Conservation (phyloP, 2,888 invertebrate species). For the Drosophila sordidapex region DNA sequence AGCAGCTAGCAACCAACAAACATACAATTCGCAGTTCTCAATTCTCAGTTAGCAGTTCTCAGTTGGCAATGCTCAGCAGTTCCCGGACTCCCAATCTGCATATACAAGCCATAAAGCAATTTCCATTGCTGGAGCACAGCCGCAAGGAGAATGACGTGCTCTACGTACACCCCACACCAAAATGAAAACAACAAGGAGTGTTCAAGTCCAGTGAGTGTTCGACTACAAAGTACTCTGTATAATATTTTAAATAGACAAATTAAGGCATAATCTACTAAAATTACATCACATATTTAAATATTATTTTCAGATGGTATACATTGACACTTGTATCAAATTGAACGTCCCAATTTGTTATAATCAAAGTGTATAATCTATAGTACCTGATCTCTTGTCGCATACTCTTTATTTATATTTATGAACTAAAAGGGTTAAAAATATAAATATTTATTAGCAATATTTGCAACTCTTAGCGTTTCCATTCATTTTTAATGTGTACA, state of each 20-base stretch:
- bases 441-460: neutral
- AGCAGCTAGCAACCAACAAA: slow-evolving; percentile 29
- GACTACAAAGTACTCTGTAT: slow-evolving; percentile 3
- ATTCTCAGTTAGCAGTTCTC: slow-evolving; percentile 30
- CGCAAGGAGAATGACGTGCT: slow-evolving; percentile 50
- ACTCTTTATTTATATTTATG: neutral
- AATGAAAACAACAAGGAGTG: slow-evolving; percentile 9
- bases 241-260: neutral
- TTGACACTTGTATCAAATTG: neutral
- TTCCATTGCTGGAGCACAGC: slow-evolving; percentile 74
- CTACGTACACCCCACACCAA: slow-evolving; percentile 46
- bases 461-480: neutral
- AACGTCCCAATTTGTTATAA: neutral
- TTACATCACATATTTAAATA: neutral
- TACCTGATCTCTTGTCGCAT: too few relatives aligned
- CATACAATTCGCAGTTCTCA: slow-evolving; percentile 27
- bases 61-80: slow-evolving; percentile 38
- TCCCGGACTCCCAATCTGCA: slow-evolving; percentile 74
- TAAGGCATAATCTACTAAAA: neutral
- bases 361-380: neutral
- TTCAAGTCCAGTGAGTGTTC: too few relatives aligned
- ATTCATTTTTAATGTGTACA: neutral
- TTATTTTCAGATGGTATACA: neutral
- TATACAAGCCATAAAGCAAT: slow-evolving; percentile 83
- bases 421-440: neutral